Base-by-base conservation (phyloP, 1,140 invertebrate genomes). In the Pogonomyrmex californicus region DNA sequence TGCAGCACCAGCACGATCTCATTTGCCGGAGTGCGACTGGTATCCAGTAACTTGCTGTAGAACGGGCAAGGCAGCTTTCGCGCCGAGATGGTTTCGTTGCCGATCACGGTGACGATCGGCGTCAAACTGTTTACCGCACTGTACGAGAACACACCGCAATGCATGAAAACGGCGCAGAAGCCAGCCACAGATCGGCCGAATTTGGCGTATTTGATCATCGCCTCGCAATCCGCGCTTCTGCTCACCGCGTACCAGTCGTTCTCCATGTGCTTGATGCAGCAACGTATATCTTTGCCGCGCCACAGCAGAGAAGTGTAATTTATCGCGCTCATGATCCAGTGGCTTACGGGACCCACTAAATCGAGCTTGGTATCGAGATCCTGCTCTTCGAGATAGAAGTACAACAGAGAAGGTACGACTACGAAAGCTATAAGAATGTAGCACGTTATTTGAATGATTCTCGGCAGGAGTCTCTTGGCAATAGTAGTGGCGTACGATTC, bases 131-230 rank as follows among this genome's bases (percentile, higher is more conserved):
- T 66, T 5, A 88, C 54, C 0, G 70, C 30, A 9, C 62, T 82
- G 38, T 90, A 82, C 4, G 71, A 86, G 1, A 89, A 36, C 5
- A 85, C 78, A 9, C 91, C 75, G 12, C 70, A n/a, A n/a, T 90
- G 88, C 89, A 92, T 89, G 41, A 89, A 90, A 0, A 60, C 4
- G 0, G 87, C 87, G 60, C 86, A 91, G 9, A 89, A 75, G 0
- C 14, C 47, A 0, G 87, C 87, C 0, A 93, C n/a, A 7, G 51
- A 62, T 1, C 89, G 85, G 0, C 87, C 90, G 0, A 88, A n/a
- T 10, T 62, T 66, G 0, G 87, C 86, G 4, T 88, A 75, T 7
- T n/a, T 77, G 1, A 87, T 9, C 90, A 92, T 92, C 5, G 87
- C 47, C 1, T 51, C 1, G 0, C 62, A 83, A 86, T 92, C 88